A percentile compares a stretch with the other conserved stretches of the same genome.
Conservation (phyloP, 2,888 invertebrate species). For the Fragum fragum region DNA sequence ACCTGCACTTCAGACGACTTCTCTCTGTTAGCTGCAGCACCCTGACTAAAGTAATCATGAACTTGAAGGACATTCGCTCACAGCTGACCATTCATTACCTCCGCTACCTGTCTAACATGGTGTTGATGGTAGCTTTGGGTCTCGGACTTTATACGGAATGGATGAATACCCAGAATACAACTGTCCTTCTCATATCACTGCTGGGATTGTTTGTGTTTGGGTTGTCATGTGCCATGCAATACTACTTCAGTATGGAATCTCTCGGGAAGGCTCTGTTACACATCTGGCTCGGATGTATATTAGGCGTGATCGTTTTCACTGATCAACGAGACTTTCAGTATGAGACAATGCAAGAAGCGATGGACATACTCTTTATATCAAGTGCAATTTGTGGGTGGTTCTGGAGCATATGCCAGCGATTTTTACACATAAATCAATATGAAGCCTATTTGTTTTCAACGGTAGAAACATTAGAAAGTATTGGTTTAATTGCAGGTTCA, state of each 20-base stretch:
- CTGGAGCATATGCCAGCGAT: conserved; percentile 78
- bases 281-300: conserved; percentile 84
- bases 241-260: conserved; percentile 80
- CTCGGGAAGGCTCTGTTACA: conserved; percentile 80
- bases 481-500: conserved; percentile 82
- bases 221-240: conserved; percentile 80
- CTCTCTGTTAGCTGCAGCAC: neutral
- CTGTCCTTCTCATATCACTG: conserved; percentile 79
- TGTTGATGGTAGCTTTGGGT: conserved; percentile 81
- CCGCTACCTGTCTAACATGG: conserved; percentile 78
- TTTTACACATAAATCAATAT: conserved; percentile 70
- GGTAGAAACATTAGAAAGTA: conserved; percentile 80
- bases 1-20: neutral
- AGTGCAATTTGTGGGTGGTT: conserved; percentile 78
- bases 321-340: conserved; percentile 75
- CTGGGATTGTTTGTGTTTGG: conserved; percentile 82
- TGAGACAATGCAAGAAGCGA: conserved; percentile 79
- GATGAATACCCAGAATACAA: conserved; percentile 73
- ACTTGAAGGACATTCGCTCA: conserved; percentile 57
- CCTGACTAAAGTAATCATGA: conserved; percentile 48
- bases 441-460: conserved; percentile 71
- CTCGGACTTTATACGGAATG: conserved; percentile 84
- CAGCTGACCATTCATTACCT: conserved; percentile 69
- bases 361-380: conserved; percentile 83
- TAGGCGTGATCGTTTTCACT: conserved; percentile 83